Evolutionary conservation across 37 sponge, comb jelly and placozoan species (phyloP), one percentile per base, ranked within the genome.

Genomic region (Haliclona indistincta): DNA sequence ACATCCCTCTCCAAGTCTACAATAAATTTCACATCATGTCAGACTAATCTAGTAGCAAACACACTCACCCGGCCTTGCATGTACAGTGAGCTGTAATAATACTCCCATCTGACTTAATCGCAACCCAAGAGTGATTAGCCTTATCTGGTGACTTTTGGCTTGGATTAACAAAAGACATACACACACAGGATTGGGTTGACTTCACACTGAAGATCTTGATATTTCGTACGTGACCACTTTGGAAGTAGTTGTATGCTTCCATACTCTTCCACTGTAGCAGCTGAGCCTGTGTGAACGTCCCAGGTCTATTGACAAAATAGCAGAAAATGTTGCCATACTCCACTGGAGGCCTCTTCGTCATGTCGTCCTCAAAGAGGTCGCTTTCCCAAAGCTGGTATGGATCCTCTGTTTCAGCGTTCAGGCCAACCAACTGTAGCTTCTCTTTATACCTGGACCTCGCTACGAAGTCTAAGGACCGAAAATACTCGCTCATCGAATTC

Each of bases 171-270:
- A 56, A 25, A 15, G 79, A 61, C 29, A 47, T 80, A n/a, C n/a
- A n/a, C n/a, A n/a, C n/a, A n/a, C n/a, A n/a, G n/a, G n/a, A n/a
- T n/a, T n/a, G n/a, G n/a, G n/a, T n/a, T n/a, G n/a, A n/a, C n/a
- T n/a, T n/a, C n/a, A n/a, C n/a, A n/a, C n/a, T n/a, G n/a, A n/a
- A n/a, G n/a, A n/a, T n/a, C n/a, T n/a, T n/a, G n/a, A n/a, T n/a
- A n/a, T n/a, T 61, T 35, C 81, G 33, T 3, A 80, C 81, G 34
- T 71, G 64, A 0, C 81, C 81, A 30, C 47, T 56, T 38, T 54
- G 29, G 58, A 63, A 80, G 36, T 80, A 80, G 28, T 69, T 79
- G 49, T 79, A 79, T 3, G 79, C 79, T 13, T 79, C 79, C 70
- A 79, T 23, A 29, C 29, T 22, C 69, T 68, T 68, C 69, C 69